A percentile compares a stretch with the other conserved stretches of the same genome.
Evolutionary conservation across 2,888 invertebrate genomes (phyloP).

Genomic region (Tipula vernalis): DNA sequence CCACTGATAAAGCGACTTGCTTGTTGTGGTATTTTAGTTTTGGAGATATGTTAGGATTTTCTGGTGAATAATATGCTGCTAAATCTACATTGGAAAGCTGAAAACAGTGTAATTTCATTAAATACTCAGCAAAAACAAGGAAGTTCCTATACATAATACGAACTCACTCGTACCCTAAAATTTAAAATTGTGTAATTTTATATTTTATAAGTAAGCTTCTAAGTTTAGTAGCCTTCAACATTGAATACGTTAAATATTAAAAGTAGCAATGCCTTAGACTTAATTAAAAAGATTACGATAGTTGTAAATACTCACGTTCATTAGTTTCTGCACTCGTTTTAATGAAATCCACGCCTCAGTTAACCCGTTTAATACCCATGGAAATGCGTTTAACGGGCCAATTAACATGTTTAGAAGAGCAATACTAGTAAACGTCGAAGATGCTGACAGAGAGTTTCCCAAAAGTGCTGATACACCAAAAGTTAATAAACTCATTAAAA

Average conservation of each 20-base stretch:
- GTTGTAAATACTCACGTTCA: slow-evolving; percentile 46
- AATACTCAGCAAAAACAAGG: not conserved
- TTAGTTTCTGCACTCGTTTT: slow-evolving; percentile 69
- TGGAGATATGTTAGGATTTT: slow-evolving; percentile 19
- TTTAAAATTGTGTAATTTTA: too few species aligned
- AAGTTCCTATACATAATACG: too few species aligned
- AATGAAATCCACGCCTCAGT: slow-evolving; percentile 94
- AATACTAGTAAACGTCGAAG: slow-evolving; percentile 88
- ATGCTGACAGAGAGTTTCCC: slow-evolving; percentile 68
- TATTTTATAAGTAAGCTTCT: too few species aligned
- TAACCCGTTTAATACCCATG: slow-evolving; percentile 95
- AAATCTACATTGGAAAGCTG: slow-evolving; percentile 30
- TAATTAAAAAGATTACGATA: too few species aligned
- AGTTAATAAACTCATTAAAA: slow-evolving; percentile 73
- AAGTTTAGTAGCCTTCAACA: too few species aligned
- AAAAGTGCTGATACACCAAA: slow-evolving; percentile 67
- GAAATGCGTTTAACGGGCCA: slow-evolving; percentile 90
- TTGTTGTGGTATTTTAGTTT: slow-evolving; percentile 36
- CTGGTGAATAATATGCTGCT: slow-evolving; percentile 31
- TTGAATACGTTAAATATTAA: too few species aligned
- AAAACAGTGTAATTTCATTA: not conserved
- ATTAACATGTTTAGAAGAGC: slow-evolving; percentile 94
- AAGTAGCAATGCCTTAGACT: too few species aligned
- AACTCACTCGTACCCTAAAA: too few species aligned
- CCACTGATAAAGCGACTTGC: slow-evolving; percentile 42